Evolutionary conservation across 35 echinoderm and acorn worm genomes (phyloP).

Genomic region (Heliocidaris tuberculata): DNA sequence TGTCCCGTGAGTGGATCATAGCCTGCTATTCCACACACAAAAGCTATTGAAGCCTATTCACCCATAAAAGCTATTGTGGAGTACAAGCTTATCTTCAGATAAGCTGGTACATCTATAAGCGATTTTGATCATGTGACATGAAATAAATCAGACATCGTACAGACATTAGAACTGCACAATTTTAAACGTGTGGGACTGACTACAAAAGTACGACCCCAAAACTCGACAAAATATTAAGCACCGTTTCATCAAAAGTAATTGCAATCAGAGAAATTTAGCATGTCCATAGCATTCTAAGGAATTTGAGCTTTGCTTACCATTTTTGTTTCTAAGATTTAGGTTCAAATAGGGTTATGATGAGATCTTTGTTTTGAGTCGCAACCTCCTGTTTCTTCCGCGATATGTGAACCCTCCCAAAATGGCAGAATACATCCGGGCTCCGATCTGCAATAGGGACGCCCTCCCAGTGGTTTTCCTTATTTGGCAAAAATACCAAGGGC

Average conservation of each 20-base stretch:
- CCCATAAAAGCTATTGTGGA: too few species aligned
- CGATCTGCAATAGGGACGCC: constrained; percentile 5
- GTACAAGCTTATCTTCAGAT: too few species aligned
- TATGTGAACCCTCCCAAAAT: constrained; percentile 22
- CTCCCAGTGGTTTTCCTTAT: constrained; percentile 44
- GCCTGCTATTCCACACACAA: too few species aligned
- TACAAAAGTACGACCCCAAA: neutral
- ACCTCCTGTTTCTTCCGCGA: neutral
- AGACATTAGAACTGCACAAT: neutral
- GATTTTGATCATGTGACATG: too few species aligned
- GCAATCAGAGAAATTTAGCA: neutral
- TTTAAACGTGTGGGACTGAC: neutral
- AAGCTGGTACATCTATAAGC: too few species aligned
- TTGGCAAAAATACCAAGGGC: constrained; percentile 38
- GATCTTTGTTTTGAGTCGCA: neutral
- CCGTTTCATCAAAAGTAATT: neutral
- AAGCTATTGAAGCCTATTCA: too few species aligned
- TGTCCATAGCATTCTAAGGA: neutral
- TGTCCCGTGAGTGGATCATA: too few species aligned
- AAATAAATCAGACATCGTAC: too few species aligned
- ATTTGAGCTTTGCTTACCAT: neutral
- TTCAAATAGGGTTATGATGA: neutral
- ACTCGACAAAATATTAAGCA: neutral
- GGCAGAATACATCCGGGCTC: constrained; percentile 40
- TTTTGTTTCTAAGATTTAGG: neutral